Evolutionary conservation across 2,113 vertebrate genomes (phyloP), one percentile per base, ranked within the genome.

Genomic region (Cynocephalus volans): DNA sequence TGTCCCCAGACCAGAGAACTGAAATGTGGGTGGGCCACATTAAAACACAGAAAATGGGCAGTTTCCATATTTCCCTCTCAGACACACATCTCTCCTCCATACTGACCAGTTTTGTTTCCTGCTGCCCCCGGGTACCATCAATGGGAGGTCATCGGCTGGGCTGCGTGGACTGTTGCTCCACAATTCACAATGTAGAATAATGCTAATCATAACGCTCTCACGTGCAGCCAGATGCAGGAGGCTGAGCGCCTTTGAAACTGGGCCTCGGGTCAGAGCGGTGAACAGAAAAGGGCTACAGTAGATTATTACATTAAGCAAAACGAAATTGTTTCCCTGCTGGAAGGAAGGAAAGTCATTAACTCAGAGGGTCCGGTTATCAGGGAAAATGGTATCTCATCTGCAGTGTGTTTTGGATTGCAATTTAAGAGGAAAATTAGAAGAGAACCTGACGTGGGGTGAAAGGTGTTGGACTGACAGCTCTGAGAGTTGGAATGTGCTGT

Each of bases 401-500:
- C 84, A 31, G 62, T 93, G 21, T 90, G 95, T 96, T 98, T 76
- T 54, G 95, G 97, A 93, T 83, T 95, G 97, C 94, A 96, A 96
- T 95, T 96, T 95, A 97, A 97, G 88, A 92, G 67, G 92, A 76
- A 96, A 98, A 93, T 95, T 97, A 90, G 82, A 91, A 81, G 70
- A 76, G 82, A 80, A 89, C 83, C 88, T 94, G 96, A 95, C 89
- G 88, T 54, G 60, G 45, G 83, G 82, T 94, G 91, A 95, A 88
- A 96, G 88, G 90, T 83, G n/a, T 31, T 6, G 3, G 87, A 76
- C 31, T 96, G 97, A 86, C 93, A 94, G 97, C 86, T 94, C 4
- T 0, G 65, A 56, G 81, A 82, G 86, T 7, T 76, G 88, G 50
- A 73, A 36, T 65, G 4, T 36, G 15, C 75, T 64, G 41, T 86